phyloP scores from a whole-genome alignment of 1,140 invertebrate species.

The Drosophila nannoptera region DNA sequence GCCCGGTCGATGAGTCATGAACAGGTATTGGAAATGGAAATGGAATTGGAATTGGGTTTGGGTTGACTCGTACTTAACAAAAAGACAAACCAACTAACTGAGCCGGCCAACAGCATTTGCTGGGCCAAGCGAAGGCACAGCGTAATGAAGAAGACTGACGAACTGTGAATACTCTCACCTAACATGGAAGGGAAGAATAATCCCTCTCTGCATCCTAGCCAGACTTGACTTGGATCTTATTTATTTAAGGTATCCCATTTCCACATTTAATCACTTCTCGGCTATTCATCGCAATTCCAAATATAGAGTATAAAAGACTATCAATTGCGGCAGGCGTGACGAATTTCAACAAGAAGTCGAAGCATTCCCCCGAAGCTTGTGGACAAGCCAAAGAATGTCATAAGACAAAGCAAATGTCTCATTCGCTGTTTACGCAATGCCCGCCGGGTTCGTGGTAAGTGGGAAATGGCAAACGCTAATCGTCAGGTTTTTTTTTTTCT shows the following conservation, averaged over 20 bases:
- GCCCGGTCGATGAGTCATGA: constrained; percentile 60
- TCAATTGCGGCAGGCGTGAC: too few relatives aligned
- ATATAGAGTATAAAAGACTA: background rate
- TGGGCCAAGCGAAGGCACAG: background rate
- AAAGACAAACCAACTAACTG: constrained; percentile 19
- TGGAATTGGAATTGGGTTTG: constrained; percentile 39
- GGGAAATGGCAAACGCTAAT: constrained; percentile 11
- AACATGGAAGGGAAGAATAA: background rate
- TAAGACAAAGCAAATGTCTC: constrained; percentile 4
- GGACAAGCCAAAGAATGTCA: background rate
- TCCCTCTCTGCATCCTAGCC: too few relatives aligned
- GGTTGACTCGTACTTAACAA: constrained; percentile 19
- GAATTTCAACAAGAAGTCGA: too few relatives aligned
- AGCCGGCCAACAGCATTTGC: background rate
- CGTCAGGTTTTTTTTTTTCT: constrained; percentile 24
- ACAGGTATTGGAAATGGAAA: constrained; percentile 58
- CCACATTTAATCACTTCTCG: too few relatives aligned
- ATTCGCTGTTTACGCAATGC: constrained; percentile 24
- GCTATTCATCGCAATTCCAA: background rate
- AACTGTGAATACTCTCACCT: background rate
- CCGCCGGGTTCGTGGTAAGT: constrained; percentile 1
- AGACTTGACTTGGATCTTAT: too few relatives aligned
- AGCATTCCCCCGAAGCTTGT: too few relatives aligned
- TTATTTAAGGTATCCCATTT: too few relatives aligned
- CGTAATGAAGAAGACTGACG: background rate